Base-by-base conservation (phyloP, 2,888 invertebrate genomes). In the Melangyna quadrimaculata region DNA sequence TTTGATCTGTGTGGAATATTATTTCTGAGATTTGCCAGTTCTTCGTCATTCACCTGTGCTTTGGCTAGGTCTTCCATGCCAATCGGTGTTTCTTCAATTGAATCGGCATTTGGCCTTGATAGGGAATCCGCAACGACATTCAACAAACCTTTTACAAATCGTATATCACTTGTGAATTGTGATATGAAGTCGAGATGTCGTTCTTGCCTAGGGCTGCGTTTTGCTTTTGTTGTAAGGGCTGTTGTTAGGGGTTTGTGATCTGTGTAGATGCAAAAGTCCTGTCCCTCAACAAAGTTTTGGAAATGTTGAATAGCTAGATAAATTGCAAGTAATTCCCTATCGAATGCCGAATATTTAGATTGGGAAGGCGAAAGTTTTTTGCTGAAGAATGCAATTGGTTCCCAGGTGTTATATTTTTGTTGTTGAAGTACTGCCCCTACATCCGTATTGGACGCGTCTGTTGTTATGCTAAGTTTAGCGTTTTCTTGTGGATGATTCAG, bases 391-490 rank as follows among this genome's bases (percentile, higher is more conserved):
- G n/a, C n/a, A n/a, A n/a, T n/a, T n/a, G n/a, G n/a, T n/a, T n/a
- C n/a, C n/a, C n/a, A n/a, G n/a, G n/a, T n/a, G n/a, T n/a, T n/a
- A n/a, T n/a, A n/a, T n/a, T n/a, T n/a, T n/a, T n/a, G n/a, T n/a
- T n/a, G n/a, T n/a, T n/a, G n/a, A n/a, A n/a, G n/a, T n/a, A n/a
- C n/a, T n/a, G n/a, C n/a, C n/a, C n/a, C n/a, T n/a, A n/a, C n/a
- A n/a, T 37, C 55, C 14, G 27, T 70, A 12, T 35, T 35, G 35
- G 35, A 69, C n/a, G 69, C 53, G 12, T 69, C 69, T 3, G 69
- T 53, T 12, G 53, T 69, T 5, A 69, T 69, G 27, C 35, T 24
- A 1, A 51, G 51, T 24, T 53, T 51, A 1, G 35, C 69, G 3
- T 51, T 69, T 37, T 19, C 35, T 2, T 40, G 37, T 10, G 69